A percentile compares a stretch with the other conserved stretches of the same genome.
Conservation (phyloP, 2,797 vertebrate genomes). For the Podarcis lilfordi region DNA sequence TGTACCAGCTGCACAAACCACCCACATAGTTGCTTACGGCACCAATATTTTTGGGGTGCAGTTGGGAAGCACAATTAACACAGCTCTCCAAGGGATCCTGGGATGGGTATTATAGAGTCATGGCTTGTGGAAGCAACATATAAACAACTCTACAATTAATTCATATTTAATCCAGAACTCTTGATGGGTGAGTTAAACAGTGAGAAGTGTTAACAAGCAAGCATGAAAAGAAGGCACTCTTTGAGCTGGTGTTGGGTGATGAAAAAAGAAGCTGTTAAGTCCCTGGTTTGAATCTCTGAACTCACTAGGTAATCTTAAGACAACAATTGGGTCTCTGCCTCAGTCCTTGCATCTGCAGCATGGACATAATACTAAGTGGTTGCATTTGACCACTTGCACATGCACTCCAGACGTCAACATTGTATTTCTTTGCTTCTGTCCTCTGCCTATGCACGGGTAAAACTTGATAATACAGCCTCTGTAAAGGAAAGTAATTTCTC, state of each 20-base stretch:
- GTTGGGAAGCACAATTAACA: not conserved
- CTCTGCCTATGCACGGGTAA: not conserved
- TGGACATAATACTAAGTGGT: not conserved
- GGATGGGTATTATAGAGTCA: accelerated
- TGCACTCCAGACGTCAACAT: not conserved
- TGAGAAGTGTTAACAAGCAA: not conserved
- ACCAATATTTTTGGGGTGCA: not conserved
- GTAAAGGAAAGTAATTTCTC: not conserved
- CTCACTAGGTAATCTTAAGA: too few species aligned
- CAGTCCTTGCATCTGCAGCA: not conserved
- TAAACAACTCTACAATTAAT: too few species aligned
- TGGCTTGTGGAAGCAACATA: not conserved
- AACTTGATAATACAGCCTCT: not conserved
- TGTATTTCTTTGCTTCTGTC: not conserved
- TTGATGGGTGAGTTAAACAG: not conserved
- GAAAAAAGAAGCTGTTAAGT: not conserved
- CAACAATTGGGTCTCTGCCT: not conserved
- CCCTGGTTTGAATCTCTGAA: not conserved
- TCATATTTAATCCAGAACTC: not conserved
- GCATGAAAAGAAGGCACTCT: not conserved
- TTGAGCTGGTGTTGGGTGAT: not conserved
- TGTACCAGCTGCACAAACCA: too few species aligned
- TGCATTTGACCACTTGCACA: not conserved
- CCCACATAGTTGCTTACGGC: not conserved
- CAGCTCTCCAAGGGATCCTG: not conserved